These are phyloP conservation scores for Eilema griseolum DNA, from an alignment of 2,888 invertebrate species.

Conservation along the genomic window DNA sequence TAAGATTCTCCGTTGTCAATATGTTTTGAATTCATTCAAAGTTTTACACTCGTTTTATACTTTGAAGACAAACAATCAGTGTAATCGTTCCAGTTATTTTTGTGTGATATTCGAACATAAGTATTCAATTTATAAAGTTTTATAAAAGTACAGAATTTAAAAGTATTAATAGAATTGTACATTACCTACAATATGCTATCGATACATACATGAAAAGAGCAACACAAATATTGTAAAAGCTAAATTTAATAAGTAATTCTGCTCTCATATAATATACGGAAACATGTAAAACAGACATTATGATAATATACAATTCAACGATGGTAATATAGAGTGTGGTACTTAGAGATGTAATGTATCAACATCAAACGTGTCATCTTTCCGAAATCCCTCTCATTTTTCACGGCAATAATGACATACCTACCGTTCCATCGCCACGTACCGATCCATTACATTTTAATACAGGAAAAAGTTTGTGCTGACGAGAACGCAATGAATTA, in stretches of 20 bases:
- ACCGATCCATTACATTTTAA: conserved; percentile 26
- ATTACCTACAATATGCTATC: too few relatives aligned
- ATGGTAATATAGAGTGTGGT: conserved; percentile 8
- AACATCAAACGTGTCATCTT: conserved; percentile 16
- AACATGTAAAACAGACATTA: neutral
- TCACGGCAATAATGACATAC: conserved; percentile 27
- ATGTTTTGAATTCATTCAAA: neutral
- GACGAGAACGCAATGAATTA: conserved; percentile 6
- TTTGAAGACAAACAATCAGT: neutral
- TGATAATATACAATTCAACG: conserved; percentile 3
- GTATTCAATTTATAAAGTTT: neutral
- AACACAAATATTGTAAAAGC: too few relatives aligned
- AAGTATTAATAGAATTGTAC: too few relatives aligned
- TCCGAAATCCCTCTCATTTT: conserved; percentile 19
- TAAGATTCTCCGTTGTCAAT: neutral
- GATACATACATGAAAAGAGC: too few relatives aligned
- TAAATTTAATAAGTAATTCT: neutral
- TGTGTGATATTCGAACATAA: neutral
- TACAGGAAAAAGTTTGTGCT: conserved; percentile 9
- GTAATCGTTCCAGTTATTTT: neutral
- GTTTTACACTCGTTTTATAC: neutral
- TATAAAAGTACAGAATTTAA: too few relatives aligned
- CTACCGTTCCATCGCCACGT: conserved; percentile 24
- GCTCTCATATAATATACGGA: neutral
- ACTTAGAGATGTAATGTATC: conserved; percentile 16